These are phyloP conservation scores for Drosophila kanapiae DNA, from an alignment of 1,140 invertebrate genomes.

Conservation along the genomic window DNA sequence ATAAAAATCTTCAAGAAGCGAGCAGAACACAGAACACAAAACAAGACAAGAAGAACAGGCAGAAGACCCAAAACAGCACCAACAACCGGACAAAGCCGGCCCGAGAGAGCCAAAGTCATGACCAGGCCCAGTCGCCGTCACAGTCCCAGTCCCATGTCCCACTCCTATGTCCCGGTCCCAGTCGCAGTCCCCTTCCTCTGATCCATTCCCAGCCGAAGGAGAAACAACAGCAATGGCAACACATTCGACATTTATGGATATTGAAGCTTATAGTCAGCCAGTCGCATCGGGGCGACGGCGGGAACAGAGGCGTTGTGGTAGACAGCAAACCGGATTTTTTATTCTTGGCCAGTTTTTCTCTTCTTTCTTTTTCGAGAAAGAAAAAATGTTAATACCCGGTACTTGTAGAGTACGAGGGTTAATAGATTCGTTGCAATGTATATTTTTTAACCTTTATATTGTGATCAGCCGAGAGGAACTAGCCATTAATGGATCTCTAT, in stretches of 20 bases:
- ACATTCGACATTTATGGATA: slow-evolving; percentile 82
- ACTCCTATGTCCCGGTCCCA: slow-evolving; percentile 1
- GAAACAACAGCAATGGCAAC: slow-evolving; percentile 57
- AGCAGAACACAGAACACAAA: slow-evolving; percentile 34
- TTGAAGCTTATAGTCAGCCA: slow-evolving; percentile 80
- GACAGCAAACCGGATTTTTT: slow-evolving; percentile 64
- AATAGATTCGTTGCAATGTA: neutral
- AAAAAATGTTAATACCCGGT: slow-evolving; percentile 11
- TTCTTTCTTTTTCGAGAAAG: slow-evolving; percentile 16
- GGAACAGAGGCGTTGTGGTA: slow-evolving; percentile 47
- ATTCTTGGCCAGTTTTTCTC: slow-evolving; percentile 44
- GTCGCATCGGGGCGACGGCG: slow-evolving; percentile 4
- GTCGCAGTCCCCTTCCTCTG: neutral
- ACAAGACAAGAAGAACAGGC: slow-evolving; percentile 31
- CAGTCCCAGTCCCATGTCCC: slow-evolving; percentile 12
- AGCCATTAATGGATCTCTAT: neutral
- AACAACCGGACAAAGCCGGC: slow-evolving; percentile 47
- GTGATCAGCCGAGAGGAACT: neutral
- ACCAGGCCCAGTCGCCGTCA: slow-evolving; percentile 39
- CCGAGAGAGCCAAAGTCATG: slow-evolving; percentile 69
- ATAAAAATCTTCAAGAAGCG: slow-evolving; percentile 76
- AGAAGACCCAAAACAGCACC: slow-evolving; percentile 41
- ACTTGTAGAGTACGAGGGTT: neutral
- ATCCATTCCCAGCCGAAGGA: slow-evolving; percentile 32
- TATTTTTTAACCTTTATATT: neutral